Conservation (phyloP, 2,113 vertebrate genomes). For the Xiphophorus hellerii region DNA sequence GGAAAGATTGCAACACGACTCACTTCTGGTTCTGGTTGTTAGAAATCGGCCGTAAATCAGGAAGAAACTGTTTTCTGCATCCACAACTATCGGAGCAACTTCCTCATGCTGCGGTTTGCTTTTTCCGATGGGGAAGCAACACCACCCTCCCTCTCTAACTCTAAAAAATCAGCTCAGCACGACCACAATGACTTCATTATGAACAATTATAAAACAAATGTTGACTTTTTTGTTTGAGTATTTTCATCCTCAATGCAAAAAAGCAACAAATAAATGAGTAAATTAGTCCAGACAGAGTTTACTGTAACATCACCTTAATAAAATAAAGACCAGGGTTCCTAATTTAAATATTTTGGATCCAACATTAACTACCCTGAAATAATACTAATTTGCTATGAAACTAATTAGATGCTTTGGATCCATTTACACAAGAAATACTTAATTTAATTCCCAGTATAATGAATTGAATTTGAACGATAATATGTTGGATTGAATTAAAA, state of each 20-base stretch:
- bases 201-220: neutral
- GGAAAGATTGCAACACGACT: neutral
- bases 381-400: too few relatives aligned
- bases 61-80: slow-evolving; percentile 7
- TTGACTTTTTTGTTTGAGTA: neutral
- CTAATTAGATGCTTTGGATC: too few relatives aligned
- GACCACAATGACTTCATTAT: neutral
- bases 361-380: too few relatives aligned
- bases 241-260: neutral
- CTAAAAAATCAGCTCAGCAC: neutral
- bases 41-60: neutral
- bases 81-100: neutral
- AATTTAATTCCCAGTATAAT: too few relatives aligned
- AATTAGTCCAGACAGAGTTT: too few relatives aligned
- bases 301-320: too few relatives aligned
- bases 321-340: too few relatives aligned
- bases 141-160: neutral
- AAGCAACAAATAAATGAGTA: neutral
- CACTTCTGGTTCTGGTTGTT: neutral
- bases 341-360: too few relatives aligned
- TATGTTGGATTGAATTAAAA: too few relatives aligned
- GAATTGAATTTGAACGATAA: too few relatives aligned
- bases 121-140: neutral
- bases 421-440: too few relatives aligned
- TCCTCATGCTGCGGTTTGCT: neutral